Percentiles rank a stretch among this genome's conserved stretches.
Conservation (phyloP, 2,797 vertebrate species). For the Gallinago stenura region DNA sequence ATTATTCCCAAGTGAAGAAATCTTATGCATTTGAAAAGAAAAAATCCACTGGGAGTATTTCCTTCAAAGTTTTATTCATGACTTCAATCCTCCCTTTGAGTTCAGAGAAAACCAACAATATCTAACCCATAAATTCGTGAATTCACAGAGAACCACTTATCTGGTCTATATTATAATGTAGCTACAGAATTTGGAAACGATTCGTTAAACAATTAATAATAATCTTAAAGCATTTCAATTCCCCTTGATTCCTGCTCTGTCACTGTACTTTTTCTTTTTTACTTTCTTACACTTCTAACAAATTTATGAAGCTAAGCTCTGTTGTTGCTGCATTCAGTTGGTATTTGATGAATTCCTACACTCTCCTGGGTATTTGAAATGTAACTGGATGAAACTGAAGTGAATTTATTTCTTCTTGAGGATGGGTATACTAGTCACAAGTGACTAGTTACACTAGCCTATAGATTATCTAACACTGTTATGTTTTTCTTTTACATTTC, state of each 20-base stretch:
- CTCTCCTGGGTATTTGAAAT: neutral
- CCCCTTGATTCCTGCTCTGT: neutral
- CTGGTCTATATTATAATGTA: neutral
- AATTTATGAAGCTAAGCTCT: neutral
- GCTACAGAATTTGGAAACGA: neutral
- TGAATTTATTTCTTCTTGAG: neutral
- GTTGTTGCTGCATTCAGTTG: neutral
- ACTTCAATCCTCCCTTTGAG: neutral
- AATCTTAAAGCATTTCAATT: neutral
- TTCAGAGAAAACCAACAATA: neutral
- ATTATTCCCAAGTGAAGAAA: neutral
- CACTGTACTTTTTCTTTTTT: neutral
- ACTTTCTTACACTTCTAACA: neutral
- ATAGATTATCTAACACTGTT: neutral
- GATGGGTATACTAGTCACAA: neutral
- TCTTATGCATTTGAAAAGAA: neutral
- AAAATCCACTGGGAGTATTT: neutral
- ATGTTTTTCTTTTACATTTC: neutral
- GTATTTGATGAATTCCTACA: neutral
- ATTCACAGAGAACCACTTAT: neutral
- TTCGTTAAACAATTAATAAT: neutral
- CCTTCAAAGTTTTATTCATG: neutral
- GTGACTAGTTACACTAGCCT: too few relatives aligned
- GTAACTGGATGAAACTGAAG: neutral
- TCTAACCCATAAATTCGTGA: neutral